Base-by-base conservation (phyloP, 1,140 invertebrate species). In the Drosophila orosa region DNA sequence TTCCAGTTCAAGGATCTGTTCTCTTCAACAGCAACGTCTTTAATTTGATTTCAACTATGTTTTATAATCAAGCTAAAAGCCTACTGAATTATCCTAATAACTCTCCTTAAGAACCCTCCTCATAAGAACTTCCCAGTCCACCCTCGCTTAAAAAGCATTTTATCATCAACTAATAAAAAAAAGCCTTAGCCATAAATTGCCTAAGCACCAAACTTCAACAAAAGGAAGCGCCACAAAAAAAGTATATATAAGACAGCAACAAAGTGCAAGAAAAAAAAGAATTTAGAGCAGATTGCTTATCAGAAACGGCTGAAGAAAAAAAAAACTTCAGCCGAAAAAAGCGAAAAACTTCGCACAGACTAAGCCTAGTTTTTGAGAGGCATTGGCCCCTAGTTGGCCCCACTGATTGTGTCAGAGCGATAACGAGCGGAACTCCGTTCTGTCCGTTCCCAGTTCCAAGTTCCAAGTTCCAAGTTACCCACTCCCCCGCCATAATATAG, bases 271-370 rank as follows among this genome's bases (percentile, higher is more conserved):
- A 56, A 62, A 47, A 47, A 48, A 87, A 55, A 84, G 79, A 86
- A 86, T 86, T 87, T 87, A 48, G 83, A 86, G 79, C 83, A 86
- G 83, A 86, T 85, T 71, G 74, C 61, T 86, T 86, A 85, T 85
- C 81, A 74, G 29, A 85, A 52, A 42, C 31, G 66, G 35, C 54
- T 31, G 29, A 57, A 61, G 48, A 37, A 40, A 59, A 19, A 22
- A 42, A 47, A 47, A 45, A 45, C 25, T 15, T n/a, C 4, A 10
- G 15, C 50, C 24, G 24, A 59, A 60, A 72, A 52, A 54, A 48
- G 24, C 15, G 42, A 75, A 77, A 58, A 80, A 73, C 69, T 66
- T 71, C 47, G 44, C 57, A 52, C 19, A 73, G 48, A 31, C 54
- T 77, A 56, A 82, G 79, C 79, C 79, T 75, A 81, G 79, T 78